Conservation (phyloP, 1,140 invertebrate genomes). For the Chrysomallon squamiferum region DNA sequence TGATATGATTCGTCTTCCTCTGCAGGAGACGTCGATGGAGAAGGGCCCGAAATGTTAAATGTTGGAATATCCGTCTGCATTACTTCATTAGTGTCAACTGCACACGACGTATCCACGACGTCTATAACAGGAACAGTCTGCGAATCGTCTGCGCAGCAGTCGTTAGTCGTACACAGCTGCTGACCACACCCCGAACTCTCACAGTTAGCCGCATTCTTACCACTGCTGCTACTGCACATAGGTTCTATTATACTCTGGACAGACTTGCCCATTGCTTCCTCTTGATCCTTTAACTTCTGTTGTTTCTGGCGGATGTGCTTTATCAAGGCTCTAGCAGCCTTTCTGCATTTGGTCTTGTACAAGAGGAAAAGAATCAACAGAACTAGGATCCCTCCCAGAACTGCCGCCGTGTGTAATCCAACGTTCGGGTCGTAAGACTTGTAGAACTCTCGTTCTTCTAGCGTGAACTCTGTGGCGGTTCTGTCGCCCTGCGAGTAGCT, state of each 20-base stretch:
- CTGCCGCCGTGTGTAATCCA: conserved; percentile 42
- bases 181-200: too few relatives aligned
- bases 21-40: not conserved
- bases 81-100: not conserved
- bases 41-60: not conserved
- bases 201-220: too few relatives aligned
- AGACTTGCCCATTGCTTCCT: not conserved
- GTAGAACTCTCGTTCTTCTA: conserved; percentile 28
- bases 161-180: too few relatives aligned
- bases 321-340: conserved; percentile 13
- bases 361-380: conserved; percentile 41
- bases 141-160: too few relatives aligned
- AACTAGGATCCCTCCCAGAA: conserved; percentile 42
- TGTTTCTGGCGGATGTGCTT: not conserved
- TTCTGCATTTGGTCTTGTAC: conserved; percentile 40
- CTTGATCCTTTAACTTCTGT: not conserved
- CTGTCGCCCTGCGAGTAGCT: too few relatives aligned
- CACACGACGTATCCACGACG: too few relatives aligned
- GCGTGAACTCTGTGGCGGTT: not conserved
- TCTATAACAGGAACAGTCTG: too few relatives aligned
- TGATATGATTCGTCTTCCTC: not conserved
- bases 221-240: not conserved
- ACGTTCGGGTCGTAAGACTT: conserved; percentile 41
- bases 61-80: not conserved
- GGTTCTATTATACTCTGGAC: not conserved